Base-by-base conservation (phyloP, 1,140 invertebrate species). In the Trichoplusia ni region DNA sequence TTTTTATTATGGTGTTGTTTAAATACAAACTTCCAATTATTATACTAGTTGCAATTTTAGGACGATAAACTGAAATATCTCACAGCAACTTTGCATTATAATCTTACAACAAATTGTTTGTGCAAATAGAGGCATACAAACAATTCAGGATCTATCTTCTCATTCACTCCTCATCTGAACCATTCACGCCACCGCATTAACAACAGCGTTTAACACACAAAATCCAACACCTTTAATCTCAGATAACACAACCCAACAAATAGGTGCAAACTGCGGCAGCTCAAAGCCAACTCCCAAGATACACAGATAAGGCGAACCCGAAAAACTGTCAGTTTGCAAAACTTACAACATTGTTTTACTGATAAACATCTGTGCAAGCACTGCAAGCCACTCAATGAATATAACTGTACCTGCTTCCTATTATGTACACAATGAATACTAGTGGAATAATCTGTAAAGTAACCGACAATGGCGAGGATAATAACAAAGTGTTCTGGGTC, bases 361-460 rank as follows among this genome's bases (percentile, higher is more conserved):
- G 86, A 86, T 89, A 81, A 84, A 65, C 78, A 87, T 89, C 84
- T 82, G 80, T 69, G 63, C 60, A 63, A 35, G 46, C 56, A 64
- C n/a, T n/a, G n/a, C n/a, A n/a, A n/a, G 70, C 64, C 70, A 54
- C 79, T 84, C 83, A 86, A 86, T 85, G 82, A 79, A 56, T 75
- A 73, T 86, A 88, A 88, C 84, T 82, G 86, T 89, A 85, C 74
- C 80, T 86, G 76, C 61, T 47, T 62, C 31, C 54, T 59, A 56
- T 47, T 56, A 35, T 61, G 33, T 25, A 69, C 71, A 82, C 81
- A 86, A 83, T 77, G 67, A 74, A 69, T 54, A n/a, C n/a, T n/a
- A n/a, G n/a, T n/a, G n/a, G n/a, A n/a, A 67, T 87, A 86, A 88
- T 87, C 86, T 72, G 77, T 78, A 88, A 86, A 88, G 84, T 87